Evolutionary conservation across 2,888 invertebrate genomes (phyloP), one percentile per base, ranked within the genome.

Genomic region (Lasioglossum figueresi): DNA sequence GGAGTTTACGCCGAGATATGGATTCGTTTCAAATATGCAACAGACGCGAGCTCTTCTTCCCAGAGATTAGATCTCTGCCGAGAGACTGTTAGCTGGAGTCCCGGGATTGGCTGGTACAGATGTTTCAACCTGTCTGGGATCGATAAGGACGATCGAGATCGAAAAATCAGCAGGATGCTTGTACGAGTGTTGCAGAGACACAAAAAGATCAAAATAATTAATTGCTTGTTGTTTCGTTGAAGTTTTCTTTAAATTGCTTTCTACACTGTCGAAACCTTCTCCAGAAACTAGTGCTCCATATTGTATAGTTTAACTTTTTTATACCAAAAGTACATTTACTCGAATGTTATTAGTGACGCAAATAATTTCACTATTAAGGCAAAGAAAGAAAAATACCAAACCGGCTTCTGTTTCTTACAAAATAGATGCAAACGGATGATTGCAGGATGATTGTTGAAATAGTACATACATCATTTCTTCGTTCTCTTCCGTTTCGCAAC

Each of bases 1-100:
- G 31, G n/a, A 2, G 31, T 63, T 63, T 63, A 63, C 16, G 63
- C 63, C 63, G 63, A 31, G 63, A 31, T 43, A 71, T 71, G 48
- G 73, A 45, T 73, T 45, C 48, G 27, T 45, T 48, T 14, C 12
- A 27, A 45, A 73, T 43, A 73, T 73, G 43, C 59, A 63, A 27
- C 27, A 63, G 59, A 31, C 59, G 63, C 16, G 27, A 27, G 16
- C 63, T 63, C 27, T 31, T 63, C 27, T 63, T 27, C 16, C 63
- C 10, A n/a, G 52, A 52, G 63, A 63, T 63, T 31, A 27, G 63
- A 31, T 63, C 63, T 63, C 31, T 5, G 31, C 63, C 0, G 52
- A 14, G 27, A 31, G 16, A 52, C 52, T 52, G 63, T 63, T 63
- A 27, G 63, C 16, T 14, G 31, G 31, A 31, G 6, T 16, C 5